Evolutionary conservation across 2,888 invertebrate species (phyloP).

Genomic region (Caenorhabditis zanzibari): DNA sequence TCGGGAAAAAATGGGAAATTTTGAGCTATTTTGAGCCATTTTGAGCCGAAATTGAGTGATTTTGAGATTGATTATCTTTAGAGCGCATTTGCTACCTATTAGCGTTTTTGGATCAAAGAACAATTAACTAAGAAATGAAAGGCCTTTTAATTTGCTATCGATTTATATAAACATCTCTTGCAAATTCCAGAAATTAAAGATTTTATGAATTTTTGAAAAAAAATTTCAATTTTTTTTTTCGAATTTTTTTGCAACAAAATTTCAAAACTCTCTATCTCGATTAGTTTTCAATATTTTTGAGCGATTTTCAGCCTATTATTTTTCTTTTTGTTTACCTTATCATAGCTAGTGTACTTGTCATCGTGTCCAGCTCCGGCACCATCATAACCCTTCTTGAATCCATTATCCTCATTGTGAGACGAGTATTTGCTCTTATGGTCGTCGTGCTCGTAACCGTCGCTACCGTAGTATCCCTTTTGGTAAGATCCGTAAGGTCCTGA

Average conservation of each 20-base stretch:
- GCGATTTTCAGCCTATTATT: not conserved
- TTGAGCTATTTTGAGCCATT: not conserved
- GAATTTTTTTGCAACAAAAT: not conserved
- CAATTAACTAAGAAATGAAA: not conserved
- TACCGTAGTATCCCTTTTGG: conserved; percentile 75
- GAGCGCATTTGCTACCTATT: not conserved
- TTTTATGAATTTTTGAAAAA: not conserved
- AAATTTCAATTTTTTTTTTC: not conserved
- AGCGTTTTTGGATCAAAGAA: not conserved
- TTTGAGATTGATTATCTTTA: not conserved
- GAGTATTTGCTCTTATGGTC: conserved; percentile 64
- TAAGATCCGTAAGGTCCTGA: conserved; percentile 73
- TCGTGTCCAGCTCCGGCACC: conserved; percentile 63
- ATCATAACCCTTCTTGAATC: conserved; percentile 71
- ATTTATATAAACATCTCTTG: not conserved
- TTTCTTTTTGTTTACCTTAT: conserved; percentile 50
- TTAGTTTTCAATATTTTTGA: not conserved
- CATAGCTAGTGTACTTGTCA: conserved; percentile 68
- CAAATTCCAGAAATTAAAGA: not conserved
- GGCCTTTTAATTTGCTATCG: not conserved
- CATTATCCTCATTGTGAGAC: conserved; percentile 57
- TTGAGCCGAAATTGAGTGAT: not conserved
- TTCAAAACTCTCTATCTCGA: not conserved
- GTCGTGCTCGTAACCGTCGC: conserved; percentile 71
- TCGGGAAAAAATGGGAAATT: not conserved